These are phyloP conservation scores for Hemicordylus capensis DNA, from an alignment of 2,113 vertebrate genomes.

Conservation along the genomic window DNA sequence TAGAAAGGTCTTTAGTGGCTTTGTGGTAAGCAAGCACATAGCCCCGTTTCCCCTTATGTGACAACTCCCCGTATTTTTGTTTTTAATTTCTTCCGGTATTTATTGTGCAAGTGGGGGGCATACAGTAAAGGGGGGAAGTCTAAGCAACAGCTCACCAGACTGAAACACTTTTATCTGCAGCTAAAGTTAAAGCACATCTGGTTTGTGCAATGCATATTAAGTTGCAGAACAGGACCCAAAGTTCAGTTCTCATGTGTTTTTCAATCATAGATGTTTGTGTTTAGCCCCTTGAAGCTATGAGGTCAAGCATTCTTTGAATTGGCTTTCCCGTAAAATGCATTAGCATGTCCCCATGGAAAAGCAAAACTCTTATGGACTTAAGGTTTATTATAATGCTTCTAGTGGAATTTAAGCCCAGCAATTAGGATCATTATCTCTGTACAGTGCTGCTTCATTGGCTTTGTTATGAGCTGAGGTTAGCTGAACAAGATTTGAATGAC, in stretches of 20 bases:
- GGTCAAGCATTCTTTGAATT: not conserved
- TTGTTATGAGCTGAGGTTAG: conserved; percentile 34
- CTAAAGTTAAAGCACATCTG: not conserved
- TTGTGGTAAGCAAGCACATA: not conserved
- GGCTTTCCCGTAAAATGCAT: conserved; percentile 29
- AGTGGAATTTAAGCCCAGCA: not conserved
- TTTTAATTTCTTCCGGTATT: not conserved
- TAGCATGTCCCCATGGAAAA: conserved; percentile 33
- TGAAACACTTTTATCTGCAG: not conserved
- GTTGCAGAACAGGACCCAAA: not conserved
- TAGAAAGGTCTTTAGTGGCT: not conserved
- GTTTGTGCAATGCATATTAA: not conserved
- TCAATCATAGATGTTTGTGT: not conserved
- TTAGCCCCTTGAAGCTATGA: conserved; percentile 1
- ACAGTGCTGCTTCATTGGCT: conserved; percentile 26
- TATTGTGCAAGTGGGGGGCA: not conserved
- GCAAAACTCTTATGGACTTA: not conserved
- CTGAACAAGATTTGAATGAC: not conserved
- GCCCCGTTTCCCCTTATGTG: not conserved
- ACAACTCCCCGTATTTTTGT: not conserved
- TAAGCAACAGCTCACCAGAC: not conserved
- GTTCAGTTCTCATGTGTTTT: not conserved
- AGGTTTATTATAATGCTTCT: not conserved
- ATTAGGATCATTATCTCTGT: conserved; percentile 20
- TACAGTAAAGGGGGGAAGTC: not conserved